phyloP scores from a whole-genome alignment of 2,797 vertebrate species.

The Pithecia hirsuta region DNA sequence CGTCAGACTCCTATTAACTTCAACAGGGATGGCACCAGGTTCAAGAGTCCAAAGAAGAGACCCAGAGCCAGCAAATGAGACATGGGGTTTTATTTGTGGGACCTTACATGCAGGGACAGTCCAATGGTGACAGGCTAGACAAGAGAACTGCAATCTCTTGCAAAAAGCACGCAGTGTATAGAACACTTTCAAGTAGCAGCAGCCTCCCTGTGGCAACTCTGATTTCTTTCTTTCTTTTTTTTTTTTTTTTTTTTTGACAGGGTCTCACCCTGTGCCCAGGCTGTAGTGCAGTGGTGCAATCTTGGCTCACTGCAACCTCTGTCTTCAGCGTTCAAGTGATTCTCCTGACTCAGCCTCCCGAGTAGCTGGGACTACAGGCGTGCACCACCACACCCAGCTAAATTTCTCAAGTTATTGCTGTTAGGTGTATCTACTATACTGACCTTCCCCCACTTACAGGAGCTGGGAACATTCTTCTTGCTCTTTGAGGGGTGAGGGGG shows the following conservation, averaged over 20 bases:
- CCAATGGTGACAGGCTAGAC: neutral
- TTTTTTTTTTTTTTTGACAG: too few relatives aligned
- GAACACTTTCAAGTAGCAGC: neutral
- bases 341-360: too few relatives aligned
- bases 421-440: neutral
- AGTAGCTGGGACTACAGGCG: too few relatives aligned
- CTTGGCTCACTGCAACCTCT: too few relatives aligned
- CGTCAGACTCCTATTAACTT: neutral
- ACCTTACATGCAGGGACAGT: neutral
- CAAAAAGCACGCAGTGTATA: neutral
- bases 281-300: too few relatives aligned
- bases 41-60: neutral
- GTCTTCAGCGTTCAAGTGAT: accelerated
- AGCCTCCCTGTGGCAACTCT: too few relatives aligned
- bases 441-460: too few relatives aligned
- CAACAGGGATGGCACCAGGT: neutral
- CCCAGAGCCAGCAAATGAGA: neutral
- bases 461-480: neutral
- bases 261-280: too few relatives aligned
- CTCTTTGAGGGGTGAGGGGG: neutral
- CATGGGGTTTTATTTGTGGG: neutral
- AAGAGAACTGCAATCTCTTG: neutral
- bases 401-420: neutral
- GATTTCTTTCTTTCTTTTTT: too few relatives aligned
- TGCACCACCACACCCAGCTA: too few relatives aligned